These are phyloP conservation scores for Heliothis virescens DNA, from an alignment of 1,140 invertebrate genomes.

Conservation along the genomic window DNA sequence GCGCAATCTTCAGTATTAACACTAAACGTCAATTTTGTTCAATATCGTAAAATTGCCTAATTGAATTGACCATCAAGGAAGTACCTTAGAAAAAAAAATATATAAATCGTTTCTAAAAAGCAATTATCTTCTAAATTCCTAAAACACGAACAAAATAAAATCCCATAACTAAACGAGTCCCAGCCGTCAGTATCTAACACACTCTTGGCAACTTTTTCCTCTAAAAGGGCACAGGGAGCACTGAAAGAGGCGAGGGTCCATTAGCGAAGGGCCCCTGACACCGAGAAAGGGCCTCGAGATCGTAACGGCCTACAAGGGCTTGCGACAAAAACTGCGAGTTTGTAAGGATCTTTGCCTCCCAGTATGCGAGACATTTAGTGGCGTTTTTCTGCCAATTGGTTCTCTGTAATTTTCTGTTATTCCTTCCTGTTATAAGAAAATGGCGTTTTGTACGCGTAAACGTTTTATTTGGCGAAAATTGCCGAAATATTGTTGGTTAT, in stretches of 20 bases:
- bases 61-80: too few relatives aligned
- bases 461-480: too few relatives aligned
- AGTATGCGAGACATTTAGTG: background rate
- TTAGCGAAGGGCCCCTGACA: slow-evolving; percentile 57
- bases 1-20: too few relatives aligned
- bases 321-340: slow-evolving; percentile 44
- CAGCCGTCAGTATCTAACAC: slow-evolving; percentile 26
- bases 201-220: slow-evolving; percentile 21
- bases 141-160: background rate
- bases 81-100: too few relatives aligned
- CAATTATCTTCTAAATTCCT: background rate
- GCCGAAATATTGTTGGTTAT: too few relatives aligned
- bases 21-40: too few relatives aligned
- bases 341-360: slow-evolving; percentile 25
- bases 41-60: too few relatives aligned
- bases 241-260: slow-evolving; percentile 53
- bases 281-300: slow-evolving; percentile 48
- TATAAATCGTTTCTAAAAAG: too few relatives aligned
- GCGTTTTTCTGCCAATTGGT: slow-evolving; percentile 19
- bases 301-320: slow-evolving; percentile 49
- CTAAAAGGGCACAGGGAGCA: slow-evolving; percentile 16
- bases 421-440: background rate
- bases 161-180: background rate
- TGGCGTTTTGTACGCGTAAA: background rate
- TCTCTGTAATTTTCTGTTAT: slow-evolving; percentile 1